Conservation (phyloP, 2,113 vertebrate species). For the Emydura subglobosa region DNA sequence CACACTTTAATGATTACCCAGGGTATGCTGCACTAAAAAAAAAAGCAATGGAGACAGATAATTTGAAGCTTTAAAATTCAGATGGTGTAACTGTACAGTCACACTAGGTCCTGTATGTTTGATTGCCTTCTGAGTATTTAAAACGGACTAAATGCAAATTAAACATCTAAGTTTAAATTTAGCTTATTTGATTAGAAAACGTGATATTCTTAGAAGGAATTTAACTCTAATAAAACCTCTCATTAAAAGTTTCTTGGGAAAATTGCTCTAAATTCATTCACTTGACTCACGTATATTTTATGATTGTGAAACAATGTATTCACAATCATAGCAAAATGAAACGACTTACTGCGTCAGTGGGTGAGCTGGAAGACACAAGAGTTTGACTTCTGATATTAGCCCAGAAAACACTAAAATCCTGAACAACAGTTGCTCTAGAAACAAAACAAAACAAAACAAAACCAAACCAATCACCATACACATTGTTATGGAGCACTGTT, state of each 20-base stretch:
- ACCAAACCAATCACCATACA: not conserved
- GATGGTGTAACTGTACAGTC: too few species aligned
- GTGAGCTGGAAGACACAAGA: not conserved
- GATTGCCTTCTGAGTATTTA: not conserved
- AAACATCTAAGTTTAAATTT: not conserved
- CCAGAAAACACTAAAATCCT: slow-evolving; percentile 63
- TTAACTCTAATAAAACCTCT: not conserved
- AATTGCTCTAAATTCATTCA: not conserved
- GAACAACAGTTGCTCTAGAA: slow-evolving; percentile 79
- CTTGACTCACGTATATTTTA: not conserved
- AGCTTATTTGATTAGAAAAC: not conserved
- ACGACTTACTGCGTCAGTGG: not conserved
- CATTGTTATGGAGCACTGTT: not conserved
- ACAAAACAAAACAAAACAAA: not conserved
- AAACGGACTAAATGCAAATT: not conserved
- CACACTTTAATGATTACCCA: too few species aligned
- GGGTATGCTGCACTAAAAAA: too few species aligned
- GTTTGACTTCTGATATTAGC: slow-evolving; percentile 61
- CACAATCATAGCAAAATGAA: not conserved
- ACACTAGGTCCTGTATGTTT: too few species aligned
- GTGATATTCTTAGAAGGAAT: not conserved
- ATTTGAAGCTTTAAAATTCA: too few species aligned
- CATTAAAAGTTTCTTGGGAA: not conserved
- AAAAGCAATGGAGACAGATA: too few species aligned
- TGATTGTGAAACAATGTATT: not conserved